These are phyloP conservation scores for Leucozona laternaria DNA, from an alignment of 2,888 invertebrate genomes.

Conservation along the genomic window DNA sequence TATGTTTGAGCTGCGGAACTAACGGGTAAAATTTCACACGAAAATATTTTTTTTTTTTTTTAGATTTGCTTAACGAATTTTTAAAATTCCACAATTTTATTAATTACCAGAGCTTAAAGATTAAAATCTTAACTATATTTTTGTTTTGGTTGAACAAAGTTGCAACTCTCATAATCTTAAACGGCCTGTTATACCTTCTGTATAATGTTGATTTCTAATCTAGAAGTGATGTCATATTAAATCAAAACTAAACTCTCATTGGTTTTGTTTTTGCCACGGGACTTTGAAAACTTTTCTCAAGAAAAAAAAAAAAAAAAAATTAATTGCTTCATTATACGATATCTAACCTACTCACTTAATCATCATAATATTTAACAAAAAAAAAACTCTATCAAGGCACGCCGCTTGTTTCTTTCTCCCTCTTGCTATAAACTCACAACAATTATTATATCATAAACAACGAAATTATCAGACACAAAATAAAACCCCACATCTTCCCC, in stretches of 20 bases:
- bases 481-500: constrained; percentile 40
- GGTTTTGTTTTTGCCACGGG: not conserved
- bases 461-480: constrained; percentile 10
- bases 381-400: constrained; percentile 41
- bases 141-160: not conserved
- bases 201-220: not conserved
- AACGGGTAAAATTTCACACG: not conserved
- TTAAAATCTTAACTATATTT: not conserved
- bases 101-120: not conserved
- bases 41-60: not conserved
- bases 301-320: not conserved
- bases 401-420: not conserved
- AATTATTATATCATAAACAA: constrained; percentile 26
- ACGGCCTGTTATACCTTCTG: not conserved
- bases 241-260: not conserved
- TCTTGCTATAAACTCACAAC: not conserved
- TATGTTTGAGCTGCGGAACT: too few relatives aligned
- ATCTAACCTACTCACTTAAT: constrained; percentile 28
- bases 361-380: constrained; percentile 32
- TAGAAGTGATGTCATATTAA: constrained; percentile 15
- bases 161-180: not conserved
- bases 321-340: constrained; percentile 32
- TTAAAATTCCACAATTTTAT: not conserved
- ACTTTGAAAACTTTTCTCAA: constrained; percentile 1
- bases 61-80: too few relatives aligned